Evolutionary conservation across 2,113 vertebrate genomes (phyloP).

Genomic region (Parus major): DNA sequence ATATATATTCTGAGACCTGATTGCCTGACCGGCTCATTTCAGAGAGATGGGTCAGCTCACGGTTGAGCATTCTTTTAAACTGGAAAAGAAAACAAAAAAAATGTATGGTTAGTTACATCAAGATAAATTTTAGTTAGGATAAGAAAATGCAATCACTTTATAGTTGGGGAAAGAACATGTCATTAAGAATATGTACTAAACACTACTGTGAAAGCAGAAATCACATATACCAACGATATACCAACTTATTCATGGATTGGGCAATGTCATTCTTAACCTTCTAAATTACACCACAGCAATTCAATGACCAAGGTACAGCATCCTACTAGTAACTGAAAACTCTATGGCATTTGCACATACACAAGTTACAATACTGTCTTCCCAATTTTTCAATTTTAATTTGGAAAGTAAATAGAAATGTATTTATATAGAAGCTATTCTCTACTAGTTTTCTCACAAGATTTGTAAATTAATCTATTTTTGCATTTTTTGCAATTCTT

Average conservation of each 20-base stretch:
- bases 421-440: neutral
- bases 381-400: neutral
- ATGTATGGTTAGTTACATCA: neutral
- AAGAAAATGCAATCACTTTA: neutral
- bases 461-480: neutral
- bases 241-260: neutral
- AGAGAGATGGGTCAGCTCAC: slow-evolving; percentile 95
- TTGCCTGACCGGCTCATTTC: slow-evolving; percentile 99
- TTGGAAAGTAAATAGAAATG: neutral
- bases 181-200: neutral
- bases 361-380: neutral
- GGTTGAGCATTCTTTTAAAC: slow-evolving; percentile 99
- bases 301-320: neutral
- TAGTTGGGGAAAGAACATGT: neutral
- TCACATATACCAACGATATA: accelerated
- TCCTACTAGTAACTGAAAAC: neutral
- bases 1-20: slow-evolving; percentile 98
- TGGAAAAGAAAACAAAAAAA: slow-evolving; percentile 67
- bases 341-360: neutral
- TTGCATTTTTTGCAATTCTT: neutral
- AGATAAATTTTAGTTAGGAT: neutral
- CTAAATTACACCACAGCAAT: neutral
- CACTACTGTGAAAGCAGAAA: neutral
- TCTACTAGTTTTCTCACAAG: neutral
- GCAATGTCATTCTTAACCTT: neutral